Evolutionary conservation across 2,113 vertebrate genomes (phyloP).

Genomic region (Egretta garzetta): DNA sequence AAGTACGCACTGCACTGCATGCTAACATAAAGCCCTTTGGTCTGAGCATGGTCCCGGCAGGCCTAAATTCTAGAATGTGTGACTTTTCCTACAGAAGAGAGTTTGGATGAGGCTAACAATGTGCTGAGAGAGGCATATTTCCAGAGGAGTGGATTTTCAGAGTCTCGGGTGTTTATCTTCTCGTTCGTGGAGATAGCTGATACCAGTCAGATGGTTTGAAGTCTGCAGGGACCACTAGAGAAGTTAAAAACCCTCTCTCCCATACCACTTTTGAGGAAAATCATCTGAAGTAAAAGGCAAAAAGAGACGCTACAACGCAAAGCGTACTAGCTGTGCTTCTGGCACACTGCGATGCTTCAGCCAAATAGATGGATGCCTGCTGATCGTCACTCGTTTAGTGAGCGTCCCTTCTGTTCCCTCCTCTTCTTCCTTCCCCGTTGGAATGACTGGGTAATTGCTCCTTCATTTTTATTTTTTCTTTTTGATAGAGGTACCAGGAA

Average conservation of each 20-base stretch:
- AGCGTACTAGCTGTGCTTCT: not conserved
- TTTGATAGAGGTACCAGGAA: not conserved
- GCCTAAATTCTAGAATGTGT: not conserved
- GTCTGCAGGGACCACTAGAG: not conserved
- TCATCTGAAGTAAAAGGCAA: not conserved
- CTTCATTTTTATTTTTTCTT: not conserved
- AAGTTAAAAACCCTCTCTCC: not conserved
- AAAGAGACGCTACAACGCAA: not conserved
- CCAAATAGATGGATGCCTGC: not conserved
- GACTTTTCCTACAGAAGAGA: not conserved
- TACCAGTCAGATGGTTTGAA: not conserved
- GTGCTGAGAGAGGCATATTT: not conserved
- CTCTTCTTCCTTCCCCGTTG: fast-evolving
- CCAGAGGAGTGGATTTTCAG: not conserved
- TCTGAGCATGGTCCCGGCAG: not conserved
- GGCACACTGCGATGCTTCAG: not conserved
- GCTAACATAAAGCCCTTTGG: not conserved
- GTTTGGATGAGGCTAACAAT: not conserved
- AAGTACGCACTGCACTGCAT: not conserved
- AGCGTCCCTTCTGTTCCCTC: not conserved
- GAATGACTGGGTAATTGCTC: not conserved
- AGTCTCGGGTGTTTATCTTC: not conserved
- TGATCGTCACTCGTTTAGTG: not conserved
- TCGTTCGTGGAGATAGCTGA: not conserved
- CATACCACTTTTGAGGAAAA: not conserved